Base-by-base conservation (phyloP, 2,113 vertebrate genomes). In the Otis tarda region DNA sequence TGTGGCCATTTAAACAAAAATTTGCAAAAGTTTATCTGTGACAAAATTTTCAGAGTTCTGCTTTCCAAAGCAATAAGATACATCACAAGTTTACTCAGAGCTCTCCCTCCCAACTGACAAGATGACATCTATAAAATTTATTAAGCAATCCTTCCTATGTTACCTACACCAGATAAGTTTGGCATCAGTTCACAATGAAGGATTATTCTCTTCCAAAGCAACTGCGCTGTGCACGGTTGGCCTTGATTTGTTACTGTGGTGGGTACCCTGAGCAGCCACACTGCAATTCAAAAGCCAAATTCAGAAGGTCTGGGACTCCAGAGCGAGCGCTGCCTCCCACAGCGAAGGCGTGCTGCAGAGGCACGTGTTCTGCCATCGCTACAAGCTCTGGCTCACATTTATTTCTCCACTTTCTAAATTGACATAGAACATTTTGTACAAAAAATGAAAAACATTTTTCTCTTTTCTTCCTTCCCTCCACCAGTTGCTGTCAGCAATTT, bases 321-420 rank as follows among this genome's bases (percentile, higher is more conserved):
- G 33, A 74, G 50, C 0, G 0, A 70, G 31, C 0, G 0, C 14
- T 27, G 12, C 27, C 13, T 16, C 50, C 30, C 21, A 30, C 14
- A 18, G 49, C 1, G 3, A 27, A 81, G 39, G 45, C n/a, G 39
- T 43, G 43, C 41, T 22, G 45, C 19, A 49, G 28, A 91, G 56
- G 22, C 23, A 53, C 17, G 0, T 8, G 35, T 39, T 52, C 64
- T 69, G 52, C 18, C 59, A 41, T 22, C 33, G 27, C 16, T 30
- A 3, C 15, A 39, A 33, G 23, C 64, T 75, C 13, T 24, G 10
- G 49, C 14, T 87, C 64, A 39, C 30, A 3, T 74, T 69, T 77
- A 22, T 50, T 7, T 12, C 69, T 24, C 3, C 4, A 8, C 15
- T 71, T 79, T 47, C 45, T 60, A 52, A 88, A 76, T 0, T 19